These are phyloP conservation scores for Montipora cactus DNA, from an alignment of 64 coral and sea anemone species.

Conservation along the genomic window DNA sequence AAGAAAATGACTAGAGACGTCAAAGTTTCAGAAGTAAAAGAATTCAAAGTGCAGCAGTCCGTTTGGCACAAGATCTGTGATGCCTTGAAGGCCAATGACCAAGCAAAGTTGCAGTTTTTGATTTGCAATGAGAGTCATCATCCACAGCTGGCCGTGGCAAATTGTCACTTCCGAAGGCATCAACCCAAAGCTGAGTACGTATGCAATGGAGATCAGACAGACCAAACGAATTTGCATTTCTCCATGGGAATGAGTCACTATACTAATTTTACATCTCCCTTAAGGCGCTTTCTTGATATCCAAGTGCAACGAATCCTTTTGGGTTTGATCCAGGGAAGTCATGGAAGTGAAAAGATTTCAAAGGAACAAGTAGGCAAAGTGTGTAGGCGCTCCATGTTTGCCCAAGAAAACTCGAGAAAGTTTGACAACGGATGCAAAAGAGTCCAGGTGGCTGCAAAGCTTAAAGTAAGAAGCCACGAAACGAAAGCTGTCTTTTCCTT, in stretches of 20 bases:
- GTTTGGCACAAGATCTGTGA: slow-evolving; percentile 7
- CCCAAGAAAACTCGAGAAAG: slow-evolving; percentile 58
- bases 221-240: slow-evolving; percentile 19
- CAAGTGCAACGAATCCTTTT: slow-evolving; percentile 70
- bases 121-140: slow-evolving; percentile 64
- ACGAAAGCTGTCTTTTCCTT: slow-evolving; percentile 9
- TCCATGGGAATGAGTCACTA: slow-evolving; percentile 62
- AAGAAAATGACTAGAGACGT: background rate
- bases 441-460: slow-evolving; percentile 47
- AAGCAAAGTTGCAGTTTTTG: slow-evolving; percentile 30
- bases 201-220: background rate
- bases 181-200: slow-evolving; percentile 59
- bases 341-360: too few relatives aligned
- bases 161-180: slow-evolving; percentile 52
- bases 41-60: slow-evolving; percentile 25
- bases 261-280: slow-evolving; percentile 88
- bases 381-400: slow-evolving; percentile 77
- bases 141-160: slow-evolving; percentile 79
- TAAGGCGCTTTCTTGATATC: slow-evolving; percentile 87
- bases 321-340: background rate
- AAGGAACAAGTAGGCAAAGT: slow-evolving; percentile 53
- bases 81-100: slow-evolving; percentile 28
- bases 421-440: slow-evolving; percentile 79
- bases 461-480: slow-evolving; percentile 37
- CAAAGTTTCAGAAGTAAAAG: background rate